Evolutionary conservation across 2,113 vertebrate genomes (phyloP).

Genomic region (Stercorarius parasiticus): DNA sequence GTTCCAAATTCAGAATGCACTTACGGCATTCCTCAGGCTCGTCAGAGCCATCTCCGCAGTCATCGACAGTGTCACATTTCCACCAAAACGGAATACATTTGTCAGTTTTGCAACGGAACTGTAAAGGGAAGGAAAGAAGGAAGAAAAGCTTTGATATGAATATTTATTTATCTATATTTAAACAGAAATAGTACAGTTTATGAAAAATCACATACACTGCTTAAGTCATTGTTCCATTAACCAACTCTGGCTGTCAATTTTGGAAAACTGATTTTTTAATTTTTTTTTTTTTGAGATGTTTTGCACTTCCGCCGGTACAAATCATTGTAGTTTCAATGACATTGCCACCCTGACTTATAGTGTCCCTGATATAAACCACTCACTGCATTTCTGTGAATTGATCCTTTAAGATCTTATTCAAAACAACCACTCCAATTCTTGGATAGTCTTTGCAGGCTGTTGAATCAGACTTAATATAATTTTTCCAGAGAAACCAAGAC

Average conservation of each 20-base stretch:
- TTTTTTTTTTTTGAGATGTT: background rate
- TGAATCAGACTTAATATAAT: background rate
- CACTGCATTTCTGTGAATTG: background rate
- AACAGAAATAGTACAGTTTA: background rate
- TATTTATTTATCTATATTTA: background rate
- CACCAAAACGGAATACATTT: constrained; percentile 99
- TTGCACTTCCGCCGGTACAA: background rate
- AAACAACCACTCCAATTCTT: background rate
- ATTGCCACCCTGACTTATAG: background rate
- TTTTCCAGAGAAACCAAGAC: background rate
- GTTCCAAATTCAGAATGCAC: constrained; percentile 34
- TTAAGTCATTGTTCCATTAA: background rate
- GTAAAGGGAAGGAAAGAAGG: background rate
- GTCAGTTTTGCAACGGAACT: constrained; percentile 98
- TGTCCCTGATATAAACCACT: background rate
- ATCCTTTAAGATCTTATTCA: background rate
- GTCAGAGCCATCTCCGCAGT: constrained; percentile 96
- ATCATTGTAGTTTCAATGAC: background rate
- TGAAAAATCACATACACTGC: background rate
- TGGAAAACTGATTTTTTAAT: background rate
- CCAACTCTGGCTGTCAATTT: background rate
- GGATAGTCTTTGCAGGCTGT: background rate
- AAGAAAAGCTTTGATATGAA: background rate
- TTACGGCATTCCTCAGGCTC: constrained; percentile 95
- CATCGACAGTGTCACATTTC: constrained; percentile 98